Evolutionary conservation across 2,113 vertebrate species (phyloP).

Genomic region (Zosterops pallidus): DNA sequence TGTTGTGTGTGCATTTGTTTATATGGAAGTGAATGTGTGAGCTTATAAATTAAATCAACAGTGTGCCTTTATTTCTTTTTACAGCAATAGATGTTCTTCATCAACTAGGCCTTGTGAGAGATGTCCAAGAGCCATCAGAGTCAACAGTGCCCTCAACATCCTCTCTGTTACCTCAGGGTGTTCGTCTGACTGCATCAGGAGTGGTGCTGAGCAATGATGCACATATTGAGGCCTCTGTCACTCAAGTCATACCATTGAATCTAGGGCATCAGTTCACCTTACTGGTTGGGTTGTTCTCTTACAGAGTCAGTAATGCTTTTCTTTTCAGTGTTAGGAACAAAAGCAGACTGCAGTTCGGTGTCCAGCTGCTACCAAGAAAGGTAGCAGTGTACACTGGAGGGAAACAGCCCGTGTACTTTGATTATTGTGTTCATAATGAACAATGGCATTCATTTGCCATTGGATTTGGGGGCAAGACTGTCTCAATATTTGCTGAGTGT

Average conservation of each 20-base stretch:
- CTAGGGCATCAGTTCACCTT: constrained; percentile 83
- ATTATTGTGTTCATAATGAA: constrained; percentile 85
- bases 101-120: constrained; percentile 82
- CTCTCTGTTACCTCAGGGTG: constrained; percentile 71
- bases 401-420: constrained; percentile 83
- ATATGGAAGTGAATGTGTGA: background rate
- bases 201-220: constrained; percentile 78
- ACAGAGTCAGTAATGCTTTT: constrained; percentile 89
- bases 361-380: constrained; percentile 88
- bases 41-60: constrained; percentile 12
- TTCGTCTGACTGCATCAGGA: constrained; percentile 75
- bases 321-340: constrained; percentile 88
- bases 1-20: background rate
- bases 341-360: constrained; percentile 86
- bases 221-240: constrained; percentile 77
- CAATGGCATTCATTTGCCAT: constrained; percentile 87
- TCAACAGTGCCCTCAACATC: constrained; percentile 52
- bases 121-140: constrained; percentile 65
- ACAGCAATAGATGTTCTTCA: constrained; percentile 92
- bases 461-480: constrained; percentile 73
- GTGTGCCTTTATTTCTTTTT: constrained; percentile 56
- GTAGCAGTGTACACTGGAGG: constrained; percentile 84
- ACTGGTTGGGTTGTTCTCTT: constrained; percentile 86
- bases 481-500: constrained; percentile 85
- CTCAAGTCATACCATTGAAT: constrained; percentile 75